A percentile compares a stretch with the other conserved stretches of the same genome.
These are phyloP conservation scores for Plebejus melissa DNA, from an alignment of 2,888 invertebrate genomes.

Conservation along the genomic window DNA sequence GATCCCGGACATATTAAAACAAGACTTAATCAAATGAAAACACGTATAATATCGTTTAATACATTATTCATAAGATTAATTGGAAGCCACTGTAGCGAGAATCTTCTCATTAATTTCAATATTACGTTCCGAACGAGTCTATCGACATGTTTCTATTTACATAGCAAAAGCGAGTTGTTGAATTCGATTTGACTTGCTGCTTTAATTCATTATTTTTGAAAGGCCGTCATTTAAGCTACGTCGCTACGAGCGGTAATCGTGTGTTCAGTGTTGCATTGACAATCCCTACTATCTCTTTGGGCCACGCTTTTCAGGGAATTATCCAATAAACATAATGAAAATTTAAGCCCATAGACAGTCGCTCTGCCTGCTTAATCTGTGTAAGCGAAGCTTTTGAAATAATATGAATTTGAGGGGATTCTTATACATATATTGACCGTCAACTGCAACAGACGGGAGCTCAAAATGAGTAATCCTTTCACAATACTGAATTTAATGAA, in stretches of 20 bases:
- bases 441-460: neutral
- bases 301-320: slow-evolving; percentile 70
- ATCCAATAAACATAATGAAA: slow-evolving; percentile 79
- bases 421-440: slow-evolving; percentile 10
- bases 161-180: neutral
- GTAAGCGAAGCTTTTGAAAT: slow-evolving; percentile 47
- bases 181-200: slow-evolving; percentile 10
- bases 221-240: neutral
- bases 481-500: neutral
- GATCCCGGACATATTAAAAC: neutral
- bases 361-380: slow-evolving; percentile 32
- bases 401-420: slow-evolving; percentile 51
- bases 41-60: slow-evolving; percentile 13
- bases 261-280: slow-evolving; percentile 73
- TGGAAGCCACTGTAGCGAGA: slow-evolving; percentile 23
- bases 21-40: slow-evolving; percentile 20
- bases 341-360: slow-evolving; percentile 72
- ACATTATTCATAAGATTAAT: slow-evolving; percentile 27
- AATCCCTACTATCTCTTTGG: slow-evolving; percentile 69
- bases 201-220: neutral
- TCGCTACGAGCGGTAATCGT: neutral
- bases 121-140: slow-evolving; percentile 10
- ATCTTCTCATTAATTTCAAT: slow-evolving; percentile 27
- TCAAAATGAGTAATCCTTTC: neutral
- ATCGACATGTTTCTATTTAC: slow-evolving; percentile 2